Base-by-base conservation (phyloP, 2,113 vertebrate species). In the Ceyx cyanopectus region DNA sequence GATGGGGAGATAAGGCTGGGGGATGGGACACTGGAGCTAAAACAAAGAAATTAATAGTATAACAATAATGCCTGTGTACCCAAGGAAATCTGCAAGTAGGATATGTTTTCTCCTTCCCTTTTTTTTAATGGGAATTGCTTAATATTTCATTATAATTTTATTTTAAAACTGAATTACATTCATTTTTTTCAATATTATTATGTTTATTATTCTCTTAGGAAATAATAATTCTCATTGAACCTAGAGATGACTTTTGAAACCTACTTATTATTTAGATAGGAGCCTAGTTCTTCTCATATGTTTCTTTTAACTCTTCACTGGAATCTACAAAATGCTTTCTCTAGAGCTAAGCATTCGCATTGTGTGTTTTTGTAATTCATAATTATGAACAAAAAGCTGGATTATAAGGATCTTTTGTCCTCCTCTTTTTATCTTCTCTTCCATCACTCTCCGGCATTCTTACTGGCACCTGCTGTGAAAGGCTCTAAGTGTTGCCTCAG, bases 31-130 rank as follows among this genome's bases (percentile, higher is more conserved):
- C 32, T 50, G 87, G 27, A 82, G 48, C 80, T 60, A 85, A 89
- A 90, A 93, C 83, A 96, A 96, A 94, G 85, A 85, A 81, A 78
- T 83, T 86, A 93, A 87, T 30, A 51, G 14, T 67, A 11, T 34
- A 87, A 76, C 60, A 90, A 79, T 66, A 80, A 89, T 32, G 60
- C 57, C 68, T 74, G 17, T 12, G 10, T 51, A 76, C 8, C 37
- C 61, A 85, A 76, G 75, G 70, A 76, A 82, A 94, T 62, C 27
- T 63, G 43, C 34, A 60, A 79, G 56, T 76, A 84, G 56, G 66
- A 90, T 16, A 76, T 46, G 34, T 41, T 56, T 70, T 92, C 72
- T 16, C 62, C 72, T 83, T 65, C 54, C 2, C 21, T 75, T 29
- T 20, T 74, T 78, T 80, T 89, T 54, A 41, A 89, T 32, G 67